phyloP scores from a whole-genome alignment of 2,113 vertebrate genomes.

The Cebidichthys violaceus region DNA sequence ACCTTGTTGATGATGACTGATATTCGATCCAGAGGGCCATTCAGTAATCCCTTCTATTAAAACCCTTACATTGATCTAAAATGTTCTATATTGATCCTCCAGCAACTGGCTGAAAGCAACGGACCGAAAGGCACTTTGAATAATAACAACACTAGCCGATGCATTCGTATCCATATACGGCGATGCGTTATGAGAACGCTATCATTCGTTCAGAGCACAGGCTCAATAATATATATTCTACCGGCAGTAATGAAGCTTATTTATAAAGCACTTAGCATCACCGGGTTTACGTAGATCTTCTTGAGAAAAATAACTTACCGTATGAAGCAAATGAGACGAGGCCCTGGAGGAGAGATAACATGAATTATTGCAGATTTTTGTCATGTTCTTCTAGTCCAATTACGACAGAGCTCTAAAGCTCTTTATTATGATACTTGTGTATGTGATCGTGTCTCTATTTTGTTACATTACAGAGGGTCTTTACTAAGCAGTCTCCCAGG shows the following conservation, averaged over 20 bases:
- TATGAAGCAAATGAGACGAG: not conserved
- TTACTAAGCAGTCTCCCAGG: not conserved
- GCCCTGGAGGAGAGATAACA: not conserved
- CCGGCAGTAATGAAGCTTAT: not conserved
- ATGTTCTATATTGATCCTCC: conserved; percentile 6
- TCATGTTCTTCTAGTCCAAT: not conserved
- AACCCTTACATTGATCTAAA: conserved; percentile 1
- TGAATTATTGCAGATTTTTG: not conserved
- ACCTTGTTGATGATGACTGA: not conserved
- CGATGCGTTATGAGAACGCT: not conserved
- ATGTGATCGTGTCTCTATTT: conserved; percentile 1
- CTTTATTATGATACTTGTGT: conserved; percentile 3
- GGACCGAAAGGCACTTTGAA: conserved; percentile 23
- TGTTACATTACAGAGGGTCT: conserved; percentile 23
- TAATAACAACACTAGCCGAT: not conserved
- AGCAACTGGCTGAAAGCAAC: conserved; percentile 13
- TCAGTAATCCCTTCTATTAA: conserved; percentile 20
- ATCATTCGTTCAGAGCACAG: not conserved
- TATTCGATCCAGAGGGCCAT: not conserved
- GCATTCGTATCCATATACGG: conserved; percentile 13
- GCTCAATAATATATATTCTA: conserved; percentile 20
- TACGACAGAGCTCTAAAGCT: conserved; percentile 1
- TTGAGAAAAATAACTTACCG: not conserved
- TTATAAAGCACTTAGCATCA: conserved; percentile 20
- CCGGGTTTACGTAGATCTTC: not conserved